phyloP scores from a whole-genome alignment of 2,888 invertebrate genomes.

The Drosophila basisetae region DNA sequence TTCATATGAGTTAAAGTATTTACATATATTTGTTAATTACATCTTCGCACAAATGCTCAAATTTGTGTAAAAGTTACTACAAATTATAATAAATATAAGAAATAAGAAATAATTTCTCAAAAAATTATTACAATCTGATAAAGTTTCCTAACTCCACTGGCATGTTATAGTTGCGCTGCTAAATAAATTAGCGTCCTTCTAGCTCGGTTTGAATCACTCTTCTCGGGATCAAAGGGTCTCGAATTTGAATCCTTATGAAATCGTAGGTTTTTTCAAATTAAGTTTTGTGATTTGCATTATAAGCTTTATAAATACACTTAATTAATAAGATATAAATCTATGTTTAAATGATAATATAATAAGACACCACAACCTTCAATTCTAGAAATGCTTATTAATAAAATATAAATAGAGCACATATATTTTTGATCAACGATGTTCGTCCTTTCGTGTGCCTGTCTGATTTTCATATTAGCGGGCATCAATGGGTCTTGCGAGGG shows the following conservation, averaged over 20 bases:
- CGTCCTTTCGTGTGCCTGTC: neutral
- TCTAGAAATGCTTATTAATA: neutral
- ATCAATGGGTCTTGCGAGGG: neutral
- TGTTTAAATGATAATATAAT: neutral
- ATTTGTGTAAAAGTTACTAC: neutral
- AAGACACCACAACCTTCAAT: neutral
- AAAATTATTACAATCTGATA: neutral
- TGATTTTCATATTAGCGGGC: neutral
- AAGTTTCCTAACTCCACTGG: neutral
- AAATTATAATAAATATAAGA: neutral
- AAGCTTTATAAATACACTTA: neutral
- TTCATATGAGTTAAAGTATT: conserved; percentile 29
- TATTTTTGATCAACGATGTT: neutral
- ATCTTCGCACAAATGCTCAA: neutral
- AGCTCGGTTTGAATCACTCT: neutral
- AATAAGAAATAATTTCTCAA: neutral
- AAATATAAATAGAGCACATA: neutral
- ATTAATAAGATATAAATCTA: neutral
- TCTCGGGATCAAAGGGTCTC: accelerated
- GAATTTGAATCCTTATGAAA: neutral
- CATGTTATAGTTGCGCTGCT: neutral
- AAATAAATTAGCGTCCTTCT: neutral
- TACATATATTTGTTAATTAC: neutral
- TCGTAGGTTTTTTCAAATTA: neutral
- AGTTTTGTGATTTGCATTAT: too few species aligned